phyloP scores from a whole-genome alignment of 2,113 vertebrate genomes.

The Saccopteryx leptura region DNA sequence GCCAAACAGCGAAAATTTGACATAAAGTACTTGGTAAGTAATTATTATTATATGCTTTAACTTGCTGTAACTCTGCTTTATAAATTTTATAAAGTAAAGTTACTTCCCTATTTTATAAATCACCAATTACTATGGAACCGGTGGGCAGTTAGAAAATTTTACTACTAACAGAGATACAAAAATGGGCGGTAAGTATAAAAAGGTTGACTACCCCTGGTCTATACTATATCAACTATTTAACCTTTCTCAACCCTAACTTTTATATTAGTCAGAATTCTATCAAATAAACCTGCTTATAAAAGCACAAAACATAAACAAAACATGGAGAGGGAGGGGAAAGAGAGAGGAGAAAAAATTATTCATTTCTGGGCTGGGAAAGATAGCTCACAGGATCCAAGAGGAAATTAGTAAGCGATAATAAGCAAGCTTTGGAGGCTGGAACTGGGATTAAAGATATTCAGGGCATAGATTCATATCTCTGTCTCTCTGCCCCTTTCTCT shows the following conservation, averaged over 20 bases:
- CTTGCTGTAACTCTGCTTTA: too few species aligned
- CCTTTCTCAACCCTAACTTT: background rate
- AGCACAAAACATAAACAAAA: background rate
- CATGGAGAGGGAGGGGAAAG: too few species aligned
- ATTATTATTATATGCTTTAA: too few species aligned
- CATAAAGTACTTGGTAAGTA: too few species aligned
- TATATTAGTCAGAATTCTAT: background rate
- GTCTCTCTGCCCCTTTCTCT: background rate
- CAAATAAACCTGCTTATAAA: background rate
- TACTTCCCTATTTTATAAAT: too few species aligned
- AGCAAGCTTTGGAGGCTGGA: background rate
- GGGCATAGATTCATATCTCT: background rate
- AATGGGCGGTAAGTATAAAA: too few species aligned
- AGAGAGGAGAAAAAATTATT: background rate
- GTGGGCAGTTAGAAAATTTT: too few species aligned
- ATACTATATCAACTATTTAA: background rate
- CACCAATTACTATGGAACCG: too few species aligned
- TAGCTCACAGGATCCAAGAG: background rate
- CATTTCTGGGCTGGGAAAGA: background rate
- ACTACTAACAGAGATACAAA: too few species aligned
- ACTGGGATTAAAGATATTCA: background rate
- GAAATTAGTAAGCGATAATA: background rate
- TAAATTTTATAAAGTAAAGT: too few species aligned
- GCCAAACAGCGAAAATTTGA: too few species aligned
- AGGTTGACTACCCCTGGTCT: too few species aligned